These are phyloP conservation scores for Tragelaphus scriptus DNA, from an alignment of 2,113 vertebrate genomes.

Conservation along the genomic window DNA sequence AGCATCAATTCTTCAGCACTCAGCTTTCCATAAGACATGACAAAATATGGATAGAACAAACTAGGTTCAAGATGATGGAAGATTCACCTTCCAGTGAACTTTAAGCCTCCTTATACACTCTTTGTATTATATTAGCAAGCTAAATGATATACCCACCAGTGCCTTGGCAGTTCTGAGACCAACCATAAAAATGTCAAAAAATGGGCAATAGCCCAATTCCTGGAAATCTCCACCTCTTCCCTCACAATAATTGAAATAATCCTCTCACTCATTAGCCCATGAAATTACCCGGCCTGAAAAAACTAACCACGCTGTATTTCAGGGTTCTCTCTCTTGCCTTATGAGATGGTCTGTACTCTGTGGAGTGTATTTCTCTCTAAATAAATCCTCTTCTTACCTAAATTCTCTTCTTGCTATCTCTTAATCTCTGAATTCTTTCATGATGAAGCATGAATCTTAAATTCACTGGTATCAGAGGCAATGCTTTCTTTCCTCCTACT, in stretches of 20 bases:
- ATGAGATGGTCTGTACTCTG: neutral
- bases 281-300: neutral
- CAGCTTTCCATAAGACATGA: neutral
- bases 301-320: neutral
- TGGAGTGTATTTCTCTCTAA: neutral
- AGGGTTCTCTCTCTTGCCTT: neutral
- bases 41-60: neutral
- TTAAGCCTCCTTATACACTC: neutral
- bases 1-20: too few species aligned
- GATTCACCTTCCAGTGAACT: neutral
- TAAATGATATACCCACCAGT: neutral
- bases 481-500: neutral
- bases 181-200: neutral
- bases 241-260: neutral
- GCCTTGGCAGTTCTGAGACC: neutral
- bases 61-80: neutral
- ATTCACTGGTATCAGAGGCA: neutral
- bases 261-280: neutral
- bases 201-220: neutral
- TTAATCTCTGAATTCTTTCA: neutral
- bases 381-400: neutral
- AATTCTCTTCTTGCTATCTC: neutral
- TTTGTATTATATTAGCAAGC: neutral
- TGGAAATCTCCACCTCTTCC: neutral
- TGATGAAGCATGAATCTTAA: neutral